Evolutionary conservation across 2,888 invertebrate genomes (phyloP).

Genomic region (Campoplex nolae): DNA sequence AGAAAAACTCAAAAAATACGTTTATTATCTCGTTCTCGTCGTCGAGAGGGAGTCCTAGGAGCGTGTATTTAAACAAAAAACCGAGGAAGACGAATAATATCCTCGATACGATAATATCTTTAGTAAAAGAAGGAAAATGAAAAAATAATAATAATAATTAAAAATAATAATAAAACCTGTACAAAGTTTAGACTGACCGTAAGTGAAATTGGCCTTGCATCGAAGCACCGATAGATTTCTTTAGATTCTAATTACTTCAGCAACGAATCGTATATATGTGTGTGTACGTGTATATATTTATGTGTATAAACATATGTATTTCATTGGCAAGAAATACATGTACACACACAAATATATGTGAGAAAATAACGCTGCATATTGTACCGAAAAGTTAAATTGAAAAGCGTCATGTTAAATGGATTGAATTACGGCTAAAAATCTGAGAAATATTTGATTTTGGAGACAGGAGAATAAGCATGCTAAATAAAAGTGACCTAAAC

Average conservation of each 20-base stretch:
- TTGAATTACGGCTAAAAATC: background rate
- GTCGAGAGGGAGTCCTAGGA: slow-evolving; percentile 47
- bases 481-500: slow-evolving; percentile 38
- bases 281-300: background rate
- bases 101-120: slow-evolving; percentile 60
- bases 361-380: slow-evolving; percentile 22
- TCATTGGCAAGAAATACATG: slow-evolving; percentile 4
- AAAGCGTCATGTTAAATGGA: slow-evolving; percentile 35
- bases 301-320: slow-evolving; percentile 3
- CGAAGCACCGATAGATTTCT: slow-evolving; percentile 69
- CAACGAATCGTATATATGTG: slow-evolving; percentile 44
- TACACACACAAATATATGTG: slow-evolving; percentile 2
- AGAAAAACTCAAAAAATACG: slow-evolving; percentile 12
- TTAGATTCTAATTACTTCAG: slow-evolving; percentile 57
- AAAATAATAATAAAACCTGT: slow-evolving; percentile 48
- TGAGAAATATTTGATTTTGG: background rate
- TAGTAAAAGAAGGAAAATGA: slow-evolving; percentile 48
- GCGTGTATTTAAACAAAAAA: slow-evolving; percentile 22
- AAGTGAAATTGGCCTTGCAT: slow-evolving; percentile 70
- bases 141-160: background rate
- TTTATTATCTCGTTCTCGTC: slow-evolving; percentile 60
- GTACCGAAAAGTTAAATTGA: slow-evolving; percentile 50
- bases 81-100: slow-evolving; percentile 4
- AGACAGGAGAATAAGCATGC: slow-evolving; percentile 14
- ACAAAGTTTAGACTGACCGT: slow-evolving; percentile 71